phyloP scores from a whole-genome alignment of 2,797 vertebrate species.

The Acanthis flammea region DNA sequence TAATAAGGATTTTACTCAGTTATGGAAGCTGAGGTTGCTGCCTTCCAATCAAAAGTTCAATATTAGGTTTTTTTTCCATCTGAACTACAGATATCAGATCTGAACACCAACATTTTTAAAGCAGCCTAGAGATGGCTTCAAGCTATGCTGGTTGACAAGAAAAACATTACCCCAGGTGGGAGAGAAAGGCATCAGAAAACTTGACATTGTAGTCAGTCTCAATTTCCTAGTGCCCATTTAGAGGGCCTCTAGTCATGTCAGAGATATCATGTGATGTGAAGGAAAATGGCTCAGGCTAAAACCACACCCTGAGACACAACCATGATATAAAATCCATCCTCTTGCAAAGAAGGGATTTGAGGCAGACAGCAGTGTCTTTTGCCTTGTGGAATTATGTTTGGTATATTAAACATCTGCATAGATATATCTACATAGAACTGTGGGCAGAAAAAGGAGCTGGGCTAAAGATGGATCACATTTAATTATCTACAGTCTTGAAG shows the following conservation, averaged over 20 bases:
- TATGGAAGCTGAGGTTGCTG: neutral
- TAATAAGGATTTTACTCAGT: neutral
- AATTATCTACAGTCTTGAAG: neutral
- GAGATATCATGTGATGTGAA: fast-evolving
- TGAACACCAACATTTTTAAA: neutral
- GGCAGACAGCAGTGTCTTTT: neutral
- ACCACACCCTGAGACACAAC: neutral
- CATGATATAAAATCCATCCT: neutral
- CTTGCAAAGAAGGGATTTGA: neutral
- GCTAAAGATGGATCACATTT: neutral
- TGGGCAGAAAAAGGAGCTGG: neutral
- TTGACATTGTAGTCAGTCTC: neutral
- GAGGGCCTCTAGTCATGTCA: neutral
- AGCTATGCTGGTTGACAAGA: neutral
- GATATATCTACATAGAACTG: neutral
- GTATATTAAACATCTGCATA: neutral
- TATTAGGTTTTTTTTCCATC: neutral
- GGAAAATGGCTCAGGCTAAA: neutral
- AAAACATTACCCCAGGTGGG: neutral
- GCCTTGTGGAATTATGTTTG: neutral
- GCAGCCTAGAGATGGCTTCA: neutral
- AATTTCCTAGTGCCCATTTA: neutral
- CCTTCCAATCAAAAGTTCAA: neutral
- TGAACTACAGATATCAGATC: neutral
- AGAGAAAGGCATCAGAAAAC: neutral